These are phyloP conservation scores for Mus spicilegus DNA, from an alignment of 2,113 vertebrate genomes.

Conservation along the genomic window DNA sequence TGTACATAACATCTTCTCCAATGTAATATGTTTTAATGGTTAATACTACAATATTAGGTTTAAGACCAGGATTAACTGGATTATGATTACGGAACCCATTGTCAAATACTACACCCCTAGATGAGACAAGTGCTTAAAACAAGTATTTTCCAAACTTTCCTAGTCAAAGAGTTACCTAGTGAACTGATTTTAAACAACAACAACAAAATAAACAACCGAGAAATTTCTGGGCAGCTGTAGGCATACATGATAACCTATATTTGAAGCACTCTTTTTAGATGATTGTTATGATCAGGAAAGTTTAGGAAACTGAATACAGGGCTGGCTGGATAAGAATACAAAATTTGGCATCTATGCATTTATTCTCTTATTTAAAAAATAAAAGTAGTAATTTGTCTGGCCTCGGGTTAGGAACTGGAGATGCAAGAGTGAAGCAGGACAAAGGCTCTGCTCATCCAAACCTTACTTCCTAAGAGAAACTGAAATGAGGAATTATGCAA, in stretches of 20 bases:
- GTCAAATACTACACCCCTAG: background rate
- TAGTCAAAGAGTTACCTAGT: background rate
- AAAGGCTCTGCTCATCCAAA: conserved; percentile 19
- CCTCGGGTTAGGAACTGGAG: background rate
- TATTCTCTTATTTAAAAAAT: conserved; percentile 38
- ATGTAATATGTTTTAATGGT: background rate
- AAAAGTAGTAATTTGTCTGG: background rate
- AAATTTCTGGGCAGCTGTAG: background rate
- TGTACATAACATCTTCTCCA: background rate
- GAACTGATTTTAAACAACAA: too few relatives aligned
- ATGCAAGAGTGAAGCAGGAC: background rate
- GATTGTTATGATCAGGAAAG: background rate
- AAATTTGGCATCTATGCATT: background rate
- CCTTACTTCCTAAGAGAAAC: conserved; percentile 37
- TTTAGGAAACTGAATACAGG: conserved; percentile 1
- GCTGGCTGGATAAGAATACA: background rate
- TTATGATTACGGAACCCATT: background rate
- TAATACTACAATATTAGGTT: background rate
- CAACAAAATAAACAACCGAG: background rate
- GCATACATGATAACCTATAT: background rate
- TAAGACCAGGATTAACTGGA: background rate
- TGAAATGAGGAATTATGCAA: conserved; percentile 32
- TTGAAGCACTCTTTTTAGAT: conserved; percentile 2
- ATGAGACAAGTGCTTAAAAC: background rate
- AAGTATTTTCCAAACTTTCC: background rate